phyloP scores from a whole-genome alignment of 1,140 invertebrate species.

The Leptinotarsa lineolata region DNA sequence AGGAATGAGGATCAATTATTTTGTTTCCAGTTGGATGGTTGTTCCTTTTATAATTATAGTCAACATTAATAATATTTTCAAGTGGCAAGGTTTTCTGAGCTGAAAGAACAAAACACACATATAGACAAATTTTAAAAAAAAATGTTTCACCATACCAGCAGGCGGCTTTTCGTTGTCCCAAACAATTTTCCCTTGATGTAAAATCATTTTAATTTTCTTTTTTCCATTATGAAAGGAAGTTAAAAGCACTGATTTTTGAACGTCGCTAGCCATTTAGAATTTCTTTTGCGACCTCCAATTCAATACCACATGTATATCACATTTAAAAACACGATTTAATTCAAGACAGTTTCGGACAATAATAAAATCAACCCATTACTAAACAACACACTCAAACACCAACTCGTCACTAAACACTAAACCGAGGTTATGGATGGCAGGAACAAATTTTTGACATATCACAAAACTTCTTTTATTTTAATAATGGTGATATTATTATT shows the following conservation, averaged over 20 bases:
- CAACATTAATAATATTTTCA: constrained; percentile 61
- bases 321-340: not conserved
- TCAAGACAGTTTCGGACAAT: no score
- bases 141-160: constrained; percentile 54
- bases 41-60: constrained; percentile 55
- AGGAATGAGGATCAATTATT: constrained; percentile 58
- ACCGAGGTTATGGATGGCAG: no score
- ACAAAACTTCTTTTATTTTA: no score
- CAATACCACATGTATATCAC: not conserved
- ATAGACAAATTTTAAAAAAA: constrained; percentile 31
- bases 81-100: constrained; percentile 60
- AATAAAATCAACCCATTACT: no score
- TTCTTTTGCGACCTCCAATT: constrained; percentile 1
- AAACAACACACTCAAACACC: no score
- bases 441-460: no score
- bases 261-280: constrained; percentile 32
- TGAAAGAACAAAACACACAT: constrained; percentile 41
- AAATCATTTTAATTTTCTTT: constrained; percentile 68
- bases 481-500: no score
- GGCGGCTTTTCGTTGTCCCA: constrained; percentile 67
- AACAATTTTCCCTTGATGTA: constrained; percentile 65
- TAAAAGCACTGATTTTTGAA: constrained; percentile 59
- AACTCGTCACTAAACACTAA: no score
- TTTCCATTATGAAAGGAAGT: constrained; percentile 67
- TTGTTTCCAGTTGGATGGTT: constrained; percentile 43